Evolutionary conservation across 1,140 invertebrate genomes (phyloP), one percentile per base, ranked within the genome.

Genomic region (Dolichoris vasculosae): DNA sequence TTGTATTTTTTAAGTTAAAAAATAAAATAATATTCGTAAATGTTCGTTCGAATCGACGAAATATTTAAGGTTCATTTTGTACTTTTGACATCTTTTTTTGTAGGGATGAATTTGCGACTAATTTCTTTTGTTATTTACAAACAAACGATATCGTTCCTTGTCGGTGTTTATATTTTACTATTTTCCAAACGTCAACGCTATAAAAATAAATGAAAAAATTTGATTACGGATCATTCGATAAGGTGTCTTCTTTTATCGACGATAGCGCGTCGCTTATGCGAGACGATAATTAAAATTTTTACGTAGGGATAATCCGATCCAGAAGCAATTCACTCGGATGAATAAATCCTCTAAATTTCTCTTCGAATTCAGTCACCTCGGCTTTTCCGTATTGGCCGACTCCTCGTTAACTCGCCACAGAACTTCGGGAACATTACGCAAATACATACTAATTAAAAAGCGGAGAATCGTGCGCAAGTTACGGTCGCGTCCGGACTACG

Each of bases 401-500:
- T n/a, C 51, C 76, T 87, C 86, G 84, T 86, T 86, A 89, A 89
- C 87, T 89, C 69, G 86, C 84, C 30, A 40, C 17, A 30, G 38
- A 71, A 71, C 35, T 71, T 71, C 9, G 35, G 15, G n/a, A 35
- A 77, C 86, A 81, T 89, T 86, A 82, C 86, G 77, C 48, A 87
- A 88, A 83, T 82, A 83, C 71, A 86, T 69, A 76, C 69, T 89
- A 90, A 90, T 90, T 90, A 89, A 90, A 90, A 89, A 90, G 63
- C 87, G 46, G 46, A 71, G 82, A 87, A 48, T 75, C 76, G 32
- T n/a, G 46, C 73, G 32, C 69, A 51, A 13, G 11, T 35, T 38
- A 51, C n/a, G 40, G n/a, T 32, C 48, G 11, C 38, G 77, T 23
- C 4, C 69, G 32, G 23, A 11, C n/a, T 30, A 40, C 35, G n/a